Evolutionary conservation across 2,797 vertebrate genomes (phyloP), one percentile per base, ranked within the genome.

Genomic region (Anabacerthia variegaticeps): DNA sequence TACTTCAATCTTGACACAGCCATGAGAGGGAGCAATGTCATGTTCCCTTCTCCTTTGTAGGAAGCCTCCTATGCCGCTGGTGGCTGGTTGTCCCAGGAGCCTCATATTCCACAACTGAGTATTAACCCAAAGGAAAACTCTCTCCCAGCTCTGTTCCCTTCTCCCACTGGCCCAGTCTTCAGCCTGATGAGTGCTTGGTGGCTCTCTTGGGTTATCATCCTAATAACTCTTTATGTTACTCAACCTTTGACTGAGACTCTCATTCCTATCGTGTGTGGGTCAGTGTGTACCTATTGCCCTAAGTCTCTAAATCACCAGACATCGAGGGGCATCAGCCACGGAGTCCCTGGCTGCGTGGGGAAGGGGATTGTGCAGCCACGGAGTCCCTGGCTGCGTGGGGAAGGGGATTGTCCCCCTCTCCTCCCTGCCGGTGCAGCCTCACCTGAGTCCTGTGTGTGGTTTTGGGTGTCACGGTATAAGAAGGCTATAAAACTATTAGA

Each of bases 221-320:
- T 9, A 3, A 28, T 1, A 9, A 48, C 6, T 36, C 48, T 16
- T 58, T 14, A 7, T 0, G 21, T 0, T 2, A 17, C 37, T 22
- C 11, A 27, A 1, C 24, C 9, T 48, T 52, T 9, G 7, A 5
- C 18, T 23, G 63, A 28, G 43, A 4, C 16, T 14, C 20, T 13
- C 20, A 18, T 41, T 41, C 2, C 2, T 48, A 23, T 22, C 0
- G 1, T 2, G 2, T 3, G 7, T 18, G 13, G 44, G 21, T 8
- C 16, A 16, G 21, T 2, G 6, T 8, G 16, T 43, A 16, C 30
- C 22, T 30, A 1, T 6, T 48, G 14, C 23, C 12, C 2, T 4
- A 6, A 28, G 34, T 7, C 19, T 39, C 44, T 34, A 6, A 59
- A 46, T 7, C 21, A 65, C 14, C 44, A 46, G n/a, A 4, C 7